Evolutionary conservation across 2,888 invertebrate species (phyloP), one percentile per base, ranked within the genome.

Genomic region (Myopa tessellatipennis): DNA sequence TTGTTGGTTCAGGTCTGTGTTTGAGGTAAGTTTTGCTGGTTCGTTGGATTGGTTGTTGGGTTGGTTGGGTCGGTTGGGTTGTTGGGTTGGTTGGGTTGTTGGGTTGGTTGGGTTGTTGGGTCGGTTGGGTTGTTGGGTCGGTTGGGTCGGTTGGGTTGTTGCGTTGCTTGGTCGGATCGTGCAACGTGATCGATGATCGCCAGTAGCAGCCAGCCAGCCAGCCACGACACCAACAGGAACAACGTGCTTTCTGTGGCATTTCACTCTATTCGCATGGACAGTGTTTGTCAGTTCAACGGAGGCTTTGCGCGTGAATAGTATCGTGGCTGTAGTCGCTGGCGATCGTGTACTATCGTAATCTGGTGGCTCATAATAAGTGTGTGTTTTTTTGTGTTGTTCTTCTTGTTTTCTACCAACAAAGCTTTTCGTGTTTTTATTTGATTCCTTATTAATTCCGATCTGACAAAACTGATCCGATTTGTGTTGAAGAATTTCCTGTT

Each of bases 251-350:
- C 26, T 45, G 45, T 45, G 45, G 67, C 68, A 61, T 34, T 74
- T 14, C 50, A 69, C 60, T 40, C 26, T 52, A 45, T 60, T 45
- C 55, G 26, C 36, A 55, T 58, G 36, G 58, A 68, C 12, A 26
- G 34, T 26, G 4, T 65, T 52, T 40, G 58, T 75, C 69, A 75
- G 75, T 75, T 69, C n/a, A 69, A 36, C 75, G 75, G 69, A 69
- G 75, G 68, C 60, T 69, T 69, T 68, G 69, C 68, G 34, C 75
- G 75, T 18, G 75, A 38, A 18, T 67, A 36, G 74, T 74, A 61
- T 3, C 16, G 36, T 6, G 63, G 26, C 4, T 10, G 34, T 55
- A 5, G 14, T 70, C 36, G 55, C 2, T 26, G 26, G 26, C 26
- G 26, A 36, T 18, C 5, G 14, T 40, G 12, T 40, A 40, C 10